Evolutionary conservation across 1,140 invertebrate genomes (phyloP).

Genomic region (Lepidurus apus): DNA sequence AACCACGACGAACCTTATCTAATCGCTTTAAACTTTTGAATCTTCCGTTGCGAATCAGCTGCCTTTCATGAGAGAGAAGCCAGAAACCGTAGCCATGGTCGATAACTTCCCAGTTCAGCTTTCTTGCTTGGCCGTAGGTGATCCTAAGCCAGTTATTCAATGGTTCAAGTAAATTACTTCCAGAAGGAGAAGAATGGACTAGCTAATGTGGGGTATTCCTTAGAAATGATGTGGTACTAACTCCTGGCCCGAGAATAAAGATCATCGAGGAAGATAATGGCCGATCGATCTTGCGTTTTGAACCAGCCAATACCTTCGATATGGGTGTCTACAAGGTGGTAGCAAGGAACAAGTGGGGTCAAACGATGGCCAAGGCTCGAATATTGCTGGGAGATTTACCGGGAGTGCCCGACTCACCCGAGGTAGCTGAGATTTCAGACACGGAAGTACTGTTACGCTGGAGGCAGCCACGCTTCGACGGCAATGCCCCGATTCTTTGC

Average conservation of each 20-base stretch:
- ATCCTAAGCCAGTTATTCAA: slow-evolving; percentile 82
- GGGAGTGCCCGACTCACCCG: slow-evolving; percentile 77
- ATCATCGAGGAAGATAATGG: slow-evolving; percentile 46
- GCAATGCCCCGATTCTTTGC: slow-evolving; percentile 73
- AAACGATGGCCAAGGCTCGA: slow-evolving; percentile 36
- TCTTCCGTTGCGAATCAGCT: not conserved
- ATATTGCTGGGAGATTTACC: slow-evolving; percentile 68
- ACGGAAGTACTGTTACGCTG: slow-evolving; percentile 80
- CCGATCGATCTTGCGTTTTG: slow-evolving; percentile 67
- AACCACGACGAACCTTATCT: not conserved
- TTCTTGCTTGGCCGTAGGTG: slow-evolving; percentile 78
- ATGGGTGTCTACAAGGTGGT: slow-evolving; percentile 92
- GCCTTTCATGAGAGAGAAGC: slow-evolving; percentile 52
- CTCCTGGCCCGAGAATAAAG: slow-evolving; percentile 28
- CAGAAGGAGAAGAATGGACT: not conserved
- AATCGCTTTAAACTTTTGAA: slow-evolving; percentile 41
- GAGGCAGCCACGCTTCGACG: slow-evolving; percentile 78
- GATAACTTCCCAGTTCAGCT: slow-evolving; percentile 71
- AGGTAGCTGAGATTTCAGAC: slow-evolving; percentile 72
- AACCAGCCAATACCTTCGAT: slow-evolving; percentile 69
- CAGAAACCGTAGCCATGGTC: slow-evolving; percentile 62
- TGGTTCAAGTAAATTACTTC: slow-evolving; percentile 72
- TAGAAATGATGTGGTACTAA: slow-evolving; percentile 27
- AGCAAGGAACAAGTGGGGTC: slow-evolving; percentile 70
- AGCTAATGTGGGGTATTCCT: not conserved